Conservation (phyloP, 2,888 invertebrate genomes). For the Dryomyza anilis region DNA sequence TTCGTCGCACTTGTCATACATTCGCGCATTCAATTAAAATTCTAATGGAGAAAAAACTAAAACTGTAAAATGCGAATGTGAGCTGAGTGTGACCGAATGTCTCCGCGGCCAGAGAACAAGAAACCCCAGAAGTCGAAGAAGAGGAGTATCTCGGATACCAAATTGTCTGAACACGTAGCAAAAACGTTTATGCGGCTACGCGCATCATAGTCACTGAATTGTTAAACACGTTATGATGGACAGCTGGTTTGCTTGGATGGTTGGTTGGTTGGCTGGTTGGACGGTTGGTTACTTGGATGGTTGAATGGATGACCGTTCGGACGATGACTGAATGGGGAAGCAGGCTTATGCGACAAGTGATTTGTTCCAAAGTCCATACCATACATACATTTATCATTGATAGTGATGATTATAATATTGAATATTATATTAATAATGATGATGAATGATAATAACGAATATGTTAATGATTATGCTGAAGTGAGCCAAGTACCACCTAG, state of each 20-base stretch:
- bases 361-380: too few species aligned
- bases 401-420: not conserved
- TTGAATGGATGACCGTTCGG: not conserved
- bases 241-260: not conserved
- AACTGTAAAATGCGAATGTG: not conserved
- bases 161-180: constrained; percentile 4
- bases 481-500: not conserved
- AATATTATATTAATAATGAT: not conserved
- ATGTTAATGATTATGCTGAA: not conserved
- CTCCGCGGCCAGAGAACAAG: not conserved
- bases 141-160: not conserved
- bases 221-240: constrained; percentile 4
- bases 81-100: too few species aligned
- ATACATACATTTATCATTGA: too few species aligned
- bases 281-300: not conserved
- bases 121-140: not conserved
- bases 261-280: not conserved
- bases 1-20: not conserved
- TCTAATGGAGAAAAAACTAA: constrained; percentile 6
- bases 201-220: not conserved
- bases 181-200: not conserved
- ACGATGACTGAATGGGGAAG: not conserved
- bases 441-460: not conserved
- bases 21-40: not conserved
- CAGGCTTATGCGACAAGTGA: not conserved